Evolutionary conservation across 35 echinoderm and acorn worm genomes (phyloP).

Genomic region (Heliocidaris erythrogramma): DNA sequence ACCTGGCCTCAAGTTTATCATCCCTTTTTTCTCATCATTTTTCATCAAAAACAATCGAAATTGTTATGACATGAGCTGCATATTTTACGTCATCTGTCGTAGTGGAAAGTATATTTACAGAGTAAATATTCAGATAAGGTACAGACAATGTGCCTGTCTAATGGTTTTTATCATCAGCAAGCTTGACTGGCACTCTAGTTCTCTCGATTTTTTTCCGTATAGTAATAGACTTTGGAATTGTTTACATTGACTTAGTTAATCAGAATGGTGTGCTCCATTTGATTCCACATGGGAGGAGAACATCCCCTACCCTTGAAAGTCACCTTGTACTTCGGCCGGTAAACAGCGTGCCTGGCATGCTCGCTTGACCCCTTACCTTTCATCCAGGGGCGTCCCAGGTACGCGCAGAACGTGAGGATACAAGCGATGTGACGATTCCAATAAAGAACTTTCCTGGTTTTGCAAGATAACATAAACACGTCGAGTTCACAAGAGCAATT

Average conservation of each 20-base stretch:
- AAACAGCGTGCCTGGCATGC: neutral
- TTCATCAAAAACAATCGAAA: neutral
- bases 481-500: slow-evolving; percentile 11
- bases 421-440: neutral
- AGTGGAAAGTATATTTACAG: neutral
- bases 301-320: neutral
- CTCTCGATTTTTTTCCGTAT: neutral
- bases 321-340: neutral
- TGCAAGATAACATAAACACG: neutral
- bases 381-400: slow-evolving; percentile 14
- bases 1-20: neutral
- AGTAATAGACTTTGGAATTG: neutral
- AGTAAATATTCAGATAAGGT: neutral
- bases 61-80: neutral
- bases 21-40: neutral
- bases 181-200: neutral
- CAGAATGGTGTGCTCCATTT: neutral
- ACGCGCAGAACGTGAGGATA: neutral
- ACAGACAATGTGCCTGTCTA: neutral
- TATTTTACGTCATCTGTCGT: neutral
- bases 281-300: too few relatives aligned
- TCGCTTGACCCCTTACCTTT: neutral
- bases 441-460: neutral
- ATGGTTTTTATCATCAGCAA: neutral
- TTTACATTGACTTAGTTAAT: neutral